Evolutionary conservation across 2,888 invertebrate genomes (phyloP).

Genomic region (Eudasyphora cyanicolor): DNA sequence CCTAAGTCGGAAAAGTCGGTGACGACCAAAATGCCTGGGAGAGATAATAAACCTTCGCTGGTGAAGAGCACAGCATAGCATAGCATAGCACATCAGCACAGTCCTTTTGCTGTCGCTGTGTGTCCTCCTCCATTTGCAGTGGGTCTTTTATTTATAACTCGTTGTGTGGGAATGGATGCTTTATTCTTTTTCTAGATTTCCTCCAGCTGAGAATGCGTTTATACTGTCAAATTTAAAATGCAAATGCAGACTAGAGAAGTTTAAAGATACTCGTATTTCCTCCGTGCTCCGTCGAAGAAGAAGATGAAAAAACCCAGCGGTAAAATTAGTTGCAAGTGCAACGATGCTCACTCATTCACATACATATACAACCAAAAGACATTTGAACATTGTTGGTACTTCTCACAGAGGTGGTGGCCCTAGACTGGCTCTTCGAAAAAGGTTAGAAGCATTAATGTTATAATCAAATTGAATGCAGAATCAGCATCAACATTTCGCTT

Average conservation of each 20-base stretch:
- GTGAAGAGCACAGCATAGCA: not conserved
- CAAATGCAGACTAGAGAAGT: slow-evolving; percentile 51
- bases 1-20: too few species aligned
- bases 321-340: slow-evolving; percentile 61
- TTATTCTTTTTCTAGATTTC: slow-evolving; percentile 18
- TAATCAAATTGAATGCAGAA: too few species aligned
- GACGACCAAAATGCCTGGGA: not conserved
- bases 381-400: too few species aligned
- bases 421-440: too few species aligned
- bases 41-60: slow-evolving; percentile 7
- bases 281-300: too few species aligned
- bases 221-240: slow-evolving; percentile 59
- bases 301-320: slow-evolving; percentile 54
- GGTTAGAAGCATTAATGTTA: too few species aligned
- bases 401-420: too few species aligned
- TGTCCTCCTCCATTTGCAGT: slow-evolving; percentile 29
- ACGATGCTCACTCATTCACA: slow-evolving; percentile 34
- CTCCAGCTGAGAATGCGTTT: slow-evolving; percentile 32
- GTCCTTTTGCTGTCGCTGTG: not conserved
- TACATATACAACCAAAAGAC: not conserved
- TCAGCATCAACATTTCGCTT: too few species aligned
- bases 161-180: not conserved
- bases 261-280: slow-evolving; percentile 49
- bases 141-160: slow-evolving; percentile 23
- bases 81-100: not conserved